Conservation (phyloP, 2,888 invertebrate species). For the Spodoptera picta region DNA sequence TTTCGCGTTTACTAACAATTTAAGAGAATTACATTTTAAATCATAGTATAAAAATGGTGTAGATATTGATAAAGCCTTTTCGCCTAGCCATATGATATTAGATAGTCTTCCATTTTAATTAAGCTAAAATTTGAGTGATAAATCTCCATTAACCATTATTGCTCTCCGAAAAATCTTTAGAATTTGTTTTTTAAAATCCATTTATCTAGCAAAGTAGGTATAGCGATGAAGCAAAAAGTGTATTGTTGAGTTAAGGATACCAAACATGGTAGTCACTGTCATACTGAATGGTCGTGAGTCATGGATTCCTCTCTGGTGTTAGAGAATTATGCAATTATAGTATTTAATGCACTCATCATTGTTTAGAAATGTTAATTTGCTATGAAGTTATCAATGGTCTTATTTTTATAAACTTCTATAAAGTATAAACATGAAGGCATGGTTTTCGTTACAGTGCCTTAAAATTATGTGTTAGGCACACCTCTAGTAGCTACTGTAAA, state of each 20-base stretch:
- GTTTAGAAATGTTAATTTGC: slow-evolving; percentile 5
- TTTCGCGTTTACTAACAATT: no score
- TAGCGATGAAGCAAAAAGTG: slow-evolving; percentile 8
- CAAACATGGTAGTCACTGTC: slow-evolving; percentile 20
- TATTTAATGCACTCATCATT: slow-evolving; percentile 4
- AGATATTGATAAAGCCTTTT: no score
- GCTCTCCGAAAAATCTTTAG: no score
- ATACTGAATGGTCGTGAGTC: slow-evolving; percentile 30
- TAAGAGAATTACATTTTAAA: no score
- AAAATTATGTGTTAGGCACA: slow-evolving; percentile 15
- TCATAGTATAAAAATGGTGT: no score
- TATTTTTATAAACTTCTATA: background rate
- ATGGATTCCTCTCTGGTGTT: slow-evolving; percentile 34
- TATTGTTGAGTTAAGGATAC: slow-evolving; percentile 35
- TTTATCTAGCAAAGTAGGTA: slow-evolving; percentile 1
- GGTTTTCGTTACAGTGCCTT: background rate
- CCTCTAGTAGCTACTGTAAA: slow-evolving; percentile 19
- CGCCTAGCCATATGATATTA: no score
- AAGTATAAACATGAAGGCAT: background rate
- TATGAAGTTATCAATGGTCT: slow-evolving; percentile 7
- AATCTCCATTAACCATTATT: no score
- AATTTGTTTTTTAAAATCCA: no score
- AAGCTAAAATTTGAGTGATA: no score
- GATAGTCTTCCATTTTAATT: no score
- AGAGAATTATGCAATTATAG: slow-evolving; percentile 18